Percentiles rank a stretch among this genome's conserved stretches.
These are phyloP conservation scores for Lepus oiostolus DNA, from an alignment of 2,797 vertebrate genomes.

Conservation along the genomic window DNA sequence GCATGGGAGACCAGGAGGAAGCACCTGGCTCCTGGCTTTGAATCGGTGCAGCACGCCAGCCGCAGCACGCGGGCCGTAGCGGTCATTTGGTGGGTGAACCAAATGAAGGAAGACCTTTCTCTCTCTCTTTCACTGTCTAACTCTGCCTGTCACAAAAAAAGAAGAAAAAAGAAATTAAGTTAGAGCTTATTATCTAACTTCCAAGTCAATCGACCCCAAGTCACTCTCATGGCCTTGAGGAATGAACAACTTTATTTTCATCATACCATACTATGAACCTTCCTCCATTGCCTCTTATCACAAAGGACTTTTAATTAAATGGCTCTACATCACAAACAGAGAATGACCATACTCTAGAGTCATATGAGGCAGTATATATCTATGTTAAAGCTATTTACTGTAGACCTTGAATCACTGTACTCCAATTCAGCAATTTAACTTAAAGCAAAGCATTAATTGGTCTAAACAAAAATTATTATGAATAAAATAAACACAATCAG, in stretches of 20 bases:
- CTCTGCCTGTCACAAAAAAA: too few species aligned
- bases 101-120: too few species aligned
- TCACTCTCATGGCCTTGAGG: not conserved
- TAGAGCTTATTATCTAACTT: not conserved
- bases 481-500: slow-evolving; percentile 7
- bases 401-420: not conserved
- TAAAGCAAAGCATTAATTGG: not conserved
- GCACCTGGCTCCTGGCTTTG: too few species aligned
- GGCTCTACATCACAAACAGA: not conserved
- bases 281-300: not conserved
- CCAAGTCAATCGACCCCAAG: not conserved
- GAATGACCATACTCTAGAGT: not conserved
- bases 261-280: not conserved
- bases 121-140: too few species aligned
- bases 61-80: too few species aligned
- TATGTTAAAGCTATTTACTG: not conserved
- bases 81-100: too few species aligned
- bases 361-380: not conserved
- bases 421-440: not conserved
- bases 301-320: not conserved
- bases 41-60: too few species aligned
- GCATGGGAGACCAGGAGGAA: too few species aligned
- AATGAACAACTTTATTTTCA: not conserved
- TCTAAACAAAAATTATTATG: slow-evolving; percentile 4
- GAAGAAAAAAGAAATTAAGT: too few species aligned